These are phyloP conservation scores for Ruditapes philippinarum DNA, from an alignment of 1,140 invertebrate species.

Conservation along the genomic window DNA sequence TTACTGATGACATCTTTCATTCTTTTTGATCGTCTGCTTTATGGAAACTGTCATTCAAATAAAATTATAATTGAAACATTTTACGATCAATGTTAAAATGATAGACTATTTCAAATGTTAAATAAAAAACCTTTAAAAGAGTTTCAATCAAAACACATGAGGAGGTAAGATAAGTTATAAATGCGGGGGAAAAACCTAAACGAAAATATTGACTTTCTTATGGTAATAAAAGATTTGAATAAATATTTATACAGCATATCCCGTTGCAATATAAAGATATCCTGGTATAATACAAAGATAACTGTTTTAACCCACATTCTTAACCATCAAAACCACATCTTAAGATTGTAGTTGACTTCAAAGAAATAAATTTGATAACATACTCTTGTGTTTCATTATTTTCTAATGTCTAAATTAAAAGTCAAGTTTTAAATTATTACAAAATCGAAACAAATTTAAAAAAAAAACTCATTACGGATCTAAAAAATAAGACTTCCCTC, in stretches of 20 bases:
- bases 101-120: not conserved
- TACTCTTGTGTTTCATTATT: not conserved
- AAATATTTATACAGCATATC: constrained; percentile 8
- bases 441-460: too few relatives aligned
- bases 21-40: too few relatives aligned
- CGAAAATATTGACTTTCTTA: not conserved
- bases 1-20: too few relatives aligned
- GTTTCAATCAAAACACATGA: not conserved
- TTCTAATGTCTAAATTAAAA: not conserved
- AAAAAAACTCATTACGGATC: too few relatives aligned
- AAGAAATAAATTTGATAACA: not conserved
- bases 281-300: not conserved
- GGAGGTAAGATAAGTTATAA: not conserved
- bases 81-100: not conserved
- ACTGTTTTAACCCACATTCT: not conserved
- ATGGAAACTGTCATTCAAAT: not conserved
- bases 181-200: not conserved
- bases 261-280: not conserved
- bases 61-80: not conserved
- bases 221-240: not conserved
- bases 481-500: too few relatives aligned
- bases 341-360: not conserved
- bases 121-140: not conserved
- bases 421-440: too few relatives aligned
- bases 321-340: not conserved